Evolutionary conservation across 2,113 vertebrate species (phyloP).

Genomic region (Alexandromys fortis): DNA sequence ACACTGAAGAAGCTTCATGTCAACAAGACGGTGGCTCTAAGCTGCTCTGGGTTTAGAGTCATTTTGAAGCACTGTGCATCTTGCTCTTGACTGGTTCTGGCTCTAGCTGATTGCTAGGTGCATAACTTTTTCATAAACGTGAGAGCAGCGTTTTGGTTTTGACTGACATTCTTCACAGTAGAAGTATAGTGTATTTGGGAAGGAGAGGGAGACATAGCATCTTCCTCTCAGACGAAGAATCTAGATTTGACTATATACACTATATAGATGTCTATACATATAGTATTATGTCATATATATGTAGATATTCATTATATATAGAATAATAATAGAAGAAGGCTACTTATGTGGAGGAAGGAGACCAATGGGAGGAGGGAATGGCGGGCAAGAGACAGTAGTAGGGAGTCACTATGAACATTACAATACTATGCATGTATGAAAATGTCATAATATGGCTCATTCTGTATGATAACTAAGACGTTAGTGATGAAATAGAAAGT

Average conservation of each 20-base stretch:
- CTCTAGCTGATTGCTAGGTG: neutral
- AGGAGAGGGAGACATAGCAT: neutral
- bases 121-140: constrained; percentile 27
- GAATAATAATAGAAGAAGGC: neutral
- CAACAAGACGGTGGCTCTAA: neutral
- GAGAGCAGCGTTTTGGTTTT: neutral
- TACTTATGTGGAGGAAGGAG: neutral
- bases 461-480: neutral
- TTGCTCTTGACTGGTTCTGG: neutral
- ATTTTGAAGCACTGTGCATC: neutral
- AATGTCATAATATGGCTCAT: neutral
- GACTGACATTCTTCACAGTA: constrained; percentile 1
- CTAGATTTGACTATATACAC: neutral
- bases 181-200: neutral
- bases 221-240: neutral
- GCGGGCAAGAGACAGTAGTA: neutral
- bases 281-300: neutral
- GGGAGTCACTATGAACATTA: neutral
- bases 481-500: neutral
- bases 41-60: neutral
- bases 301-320: neutral
- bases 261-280: neutral
- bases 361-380: neutral
- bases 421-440: neutral
- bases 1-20: accelerated